Evolutionary conservation across 2,888 invertebrate species (phyloP).

Genomic region (Spisula solida): DNA sequence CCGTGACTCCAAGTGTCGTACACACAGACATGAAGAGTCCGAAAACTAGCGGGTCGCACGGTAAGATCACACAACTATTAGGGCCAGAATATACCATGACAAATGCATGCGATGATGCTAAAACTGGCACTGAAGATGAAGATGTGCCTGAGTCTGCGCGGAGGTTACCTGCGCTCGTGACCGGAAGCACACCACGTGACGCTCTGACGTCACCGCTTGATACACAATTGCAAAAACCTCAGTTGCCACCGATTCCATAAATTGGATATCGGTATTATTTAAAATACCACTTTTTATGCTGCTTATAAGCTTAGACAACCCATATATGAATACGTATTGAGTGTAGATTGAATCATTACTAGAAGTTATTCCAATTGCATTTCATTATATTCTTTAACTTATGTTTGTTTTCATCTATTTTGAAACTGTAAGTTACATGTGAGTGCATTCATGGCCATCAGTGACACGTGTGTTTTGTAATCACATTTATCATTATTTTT

Average conservation of each 20-base stretch:
- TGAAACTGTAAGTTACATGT: not conserved
- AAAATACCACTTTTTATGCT: not conserved
- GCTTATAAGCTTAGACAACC: no score
- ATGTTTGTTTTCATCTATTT: not conserved
- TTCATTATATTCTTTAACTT: not conserved
- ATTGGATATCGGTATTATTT: not conserved
- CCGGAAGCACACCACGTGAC: conserved; percentile 62
- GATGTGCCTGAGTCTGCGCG: conserved; percentile 19
- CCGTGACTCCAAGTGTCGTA: conserved; percentile 67
- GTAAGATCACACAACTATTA: conserved; percentile 69
- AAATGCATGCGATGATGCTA: conserved; percentile 39
- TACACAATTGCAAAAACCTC: conserved; percentile 63
- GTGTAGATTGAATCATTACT: not conserved
- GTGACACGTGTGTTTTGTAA: not conserved
- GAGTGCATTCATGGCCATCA: not conserved
- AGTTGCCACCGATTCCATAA: conserved; percentile 61
- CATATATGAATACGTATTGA: not conserved
- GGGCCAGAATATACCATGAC: conserved; percentile 64
- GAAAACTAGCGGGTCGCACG: conserved; percentile 58
- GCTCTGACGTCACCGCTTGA: conserved; percentile 63
- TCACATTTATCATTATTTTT: conserved; percentile 13
- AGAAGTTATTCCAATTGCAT: not conserved
- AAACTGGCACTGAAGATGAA: conserved; percentile 18
- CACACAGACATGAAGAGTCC: conserved; percentile 55
- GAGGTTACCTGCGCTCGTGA: conserved; percentile 57